phyloP scores from a whole-genome alignment of 1,140 invertebrate genomes.

The Caenorhabditis brenneri region DNA sequence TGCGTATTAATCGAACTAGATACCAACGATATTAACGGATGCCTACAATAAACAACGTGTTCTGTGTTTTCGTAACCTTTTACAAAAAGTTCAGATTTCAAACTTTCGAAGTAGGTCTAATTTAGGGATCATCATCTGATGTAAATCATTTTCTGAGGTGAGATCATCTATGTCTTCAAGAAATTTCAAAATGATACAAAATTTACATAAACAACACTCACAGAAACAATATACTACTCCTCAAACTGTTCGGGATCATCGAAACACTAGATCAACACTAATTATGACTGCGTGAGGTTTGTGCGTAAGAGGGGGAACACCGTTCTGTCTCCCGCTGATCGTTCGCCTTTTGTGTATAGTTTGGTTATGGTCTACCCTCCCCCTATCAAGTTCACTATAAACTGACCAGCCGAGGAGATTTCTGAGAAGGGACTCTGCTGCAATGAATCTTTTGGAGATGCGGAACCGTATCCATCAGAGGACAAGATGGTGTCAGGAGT shows the following conservation, averaged over 20 bases:
- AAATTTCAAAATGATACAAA: no score
- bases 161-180: no score
- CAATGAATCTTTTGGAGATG: slow-evolving; percentile 10
- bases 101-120: no score
- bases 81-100: neutral
- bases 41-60: no score
- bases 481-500: slow-evolving; percentile 37
- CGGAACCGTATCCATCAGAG: slow-evolving; percentile 7
- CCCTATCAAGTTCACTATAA: neutral
- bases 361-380: neutral
- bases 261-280: neutral
- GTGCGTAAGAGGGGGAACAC: neutral
- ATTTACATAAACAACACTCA: no score
- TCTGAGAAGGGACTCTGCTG: neutral
- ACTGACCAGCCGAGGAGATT: neutral
- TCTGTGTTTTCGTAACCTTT: neutral
- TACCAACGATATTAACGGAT: no score
- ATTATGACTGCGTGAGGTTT: neutral
- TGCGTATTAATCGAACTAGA: neutral
- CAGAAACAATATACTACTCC: no score
- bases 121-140: no score
- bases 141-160: no score
- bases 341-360: neutral
- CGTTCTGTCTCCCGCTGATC: neutral
- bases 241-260: neutral